Conservation (phyloP, 2,888 invertebrate genomes). For the Cybosia mesomella region DNA sequence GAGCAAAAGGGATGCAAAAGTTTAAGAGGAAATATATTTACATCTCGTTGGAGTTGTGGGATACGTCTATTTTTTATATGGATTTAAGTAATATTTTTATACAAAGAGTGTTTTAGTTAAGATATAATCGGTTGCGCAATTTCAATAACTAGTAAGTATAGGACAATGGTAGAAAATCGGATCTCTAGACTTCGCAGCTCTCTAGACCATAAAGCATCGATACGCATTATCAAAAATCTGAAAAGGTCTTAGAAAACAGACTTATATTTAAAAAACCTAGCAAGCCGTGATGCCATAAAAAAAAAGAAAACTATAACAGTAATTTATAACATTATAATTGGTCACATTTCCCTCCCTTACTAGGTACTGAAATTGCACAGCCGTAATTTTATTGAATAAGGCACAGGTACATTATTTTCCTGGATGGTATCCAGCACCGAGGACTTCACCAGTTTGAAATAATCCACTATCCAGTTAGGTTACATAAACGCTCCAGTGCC, state of each 20-base stretch:
- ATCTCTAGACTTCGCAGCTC: neutral
- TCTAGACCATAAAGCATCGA: neutral
- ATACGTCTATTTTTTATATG: neutral
- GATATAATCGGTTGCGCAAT: neutral
- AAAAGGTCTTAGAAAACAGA: too few relatives aligned
- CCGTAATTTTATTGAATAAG: neutral
- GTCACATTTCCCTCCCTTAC: too few relatives aligned
- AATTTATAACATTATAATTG: too few relatives aligned
- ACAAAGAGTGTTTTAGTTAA: neutral
- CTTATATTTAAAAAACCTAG: too few relatives aligned
- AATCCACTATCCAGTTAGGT: neutral
- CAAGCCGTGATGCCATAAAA: too few relatives aligned
- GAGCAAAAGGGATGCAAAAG: too few relatives aligned
- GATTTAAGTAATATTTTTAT: neutral
- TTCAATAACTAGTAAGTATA: neutral
- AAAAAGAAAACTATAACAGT: too few relatives aligned
- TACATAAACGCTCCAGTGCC: neutral
- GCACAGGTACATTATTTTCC: neutral
- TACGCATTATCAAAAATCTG: too few relatives aligned
- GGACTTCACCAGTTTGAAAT: neutral
- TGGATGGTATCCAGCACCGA: neutral
- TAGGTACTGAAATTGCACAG: neutral
- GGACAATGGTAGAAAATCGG: neutral
- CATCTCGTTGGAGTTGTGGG: neutral
- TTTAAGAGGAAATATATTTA: too few relatives aligned